These are phyloP conservation scores for Antitype chi DNA, from an alignment of 2,888 invertebrate species.

Conservation along the genomic window DNA sequence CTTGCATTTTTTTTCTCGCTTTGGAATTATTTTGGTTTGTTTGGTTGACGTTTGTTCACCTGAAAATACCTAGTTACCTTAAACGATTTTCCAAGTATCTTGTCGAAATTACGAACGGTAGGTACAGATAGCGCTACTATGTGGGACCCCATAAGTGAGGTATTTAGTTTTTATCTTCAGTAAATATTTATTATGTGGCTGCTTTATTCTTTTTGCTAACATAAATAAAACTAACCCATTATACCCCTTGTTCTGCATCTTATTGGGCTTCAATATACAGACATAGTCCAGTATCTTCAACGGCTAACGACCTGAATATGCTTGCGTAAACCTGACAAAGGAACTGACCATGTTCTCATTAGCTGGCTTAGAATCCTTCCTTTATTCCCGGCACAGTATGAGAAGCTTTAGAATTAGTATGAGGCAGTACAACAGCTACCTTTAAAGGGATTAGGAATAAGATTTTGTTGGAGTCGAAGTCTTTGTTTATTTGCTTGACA, in stretches of 20 bases:
- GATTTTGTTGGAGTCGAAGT: not conserved
- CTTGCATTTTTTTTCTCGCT: no score
- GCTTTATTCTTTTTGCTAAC: not conserved
- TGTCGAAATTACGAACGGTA: not conserved
- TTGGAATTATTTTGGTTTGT: no score
- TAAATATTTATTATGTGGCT: not conserved
- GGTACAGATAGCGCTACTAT: not conserved
- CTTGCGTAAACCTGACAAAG: not conserved
- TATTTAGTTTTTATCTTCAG: not conserved
- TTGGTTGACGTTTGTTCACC: not conserved
- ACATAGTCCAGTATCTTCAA: not conserved
- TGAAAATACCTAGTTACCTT: not conserved
- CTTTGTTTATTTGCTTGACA: slow-evolving; percentile 10
- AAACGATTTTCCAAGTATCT: not conserved
- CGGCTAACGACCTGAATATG: not conserved
- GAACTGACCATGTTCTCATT: slow-evolving; percentile 1
- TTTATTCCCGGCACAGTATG: not conserved
- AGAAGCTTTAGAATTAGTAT: not conserved
- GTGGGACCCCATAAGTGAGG: no score
- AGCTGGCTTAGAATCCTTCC: not conserved
- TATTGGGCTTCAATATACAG: not conserved
- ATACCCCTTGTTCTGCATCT: not conserved
- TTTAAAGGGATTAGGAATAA: not conserved
- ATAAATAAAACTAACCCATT: not conserved
- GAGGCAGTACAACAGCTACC: not conserved